Percentiles rank a stretch among this genome's conserved stretches.
Evolutionary conservation across 2,797 vertebrate species (phyloP).

Genomic region (Mustela erminea): DNA sequence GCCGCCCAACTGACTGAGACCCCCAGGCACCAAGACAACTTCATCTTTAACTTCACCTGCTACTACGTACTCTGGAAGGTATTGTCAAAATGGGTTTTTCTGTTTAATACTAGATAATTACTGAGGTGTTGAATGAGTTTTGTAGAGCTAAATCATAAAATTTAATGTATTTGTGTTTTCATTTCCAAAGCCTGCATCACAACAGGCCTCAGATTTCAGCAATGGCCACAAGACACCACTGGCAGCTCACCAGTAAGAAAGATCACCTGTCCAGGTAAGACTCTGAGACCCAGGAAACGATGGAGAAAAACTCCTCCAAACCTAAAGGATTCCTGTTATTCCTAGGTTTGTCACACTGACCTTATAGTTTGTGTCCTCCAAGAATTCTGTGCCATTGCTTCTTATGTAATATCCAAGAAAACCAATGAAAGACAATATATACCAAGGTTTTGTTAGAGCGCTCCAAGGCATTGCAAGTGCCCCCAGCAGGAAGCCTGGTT

Average conservation of each 20-base stretch:
- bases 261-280: no score
- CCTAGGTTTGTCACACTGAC: not conserved
- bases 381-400: not conserved
- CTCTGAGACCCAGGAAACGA: not conserved
- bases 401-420: not conserved
- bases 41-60: not conserved
- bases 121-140: not conserved
- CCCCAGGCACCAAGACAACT: no score
- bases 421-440: not conserved
- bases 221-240: not conserved
- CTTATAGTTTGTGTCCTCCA: not conserved
- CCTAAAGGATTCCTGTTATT: not conserved
- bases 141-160: not conserved
- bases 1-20: fast-evolving
- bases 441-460: not conserved
- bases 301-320: not conserved
- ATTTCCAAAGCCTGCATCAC: not conserved
- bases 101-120: not conserved
- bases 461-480: not conserved
- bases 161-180: not conserved
- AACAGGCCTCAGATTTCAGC: not conserved
- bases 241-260: no score
- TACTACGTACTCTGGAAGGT: not conserved
- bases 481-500: no score
- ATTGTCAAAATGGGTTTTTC: not conserved